Percentiles rank a stretch among this genome's conserved stretches.
Conservation (phyloP, 1,140 invertebrate species). For the Aphelenchoides avenae region DNA sequence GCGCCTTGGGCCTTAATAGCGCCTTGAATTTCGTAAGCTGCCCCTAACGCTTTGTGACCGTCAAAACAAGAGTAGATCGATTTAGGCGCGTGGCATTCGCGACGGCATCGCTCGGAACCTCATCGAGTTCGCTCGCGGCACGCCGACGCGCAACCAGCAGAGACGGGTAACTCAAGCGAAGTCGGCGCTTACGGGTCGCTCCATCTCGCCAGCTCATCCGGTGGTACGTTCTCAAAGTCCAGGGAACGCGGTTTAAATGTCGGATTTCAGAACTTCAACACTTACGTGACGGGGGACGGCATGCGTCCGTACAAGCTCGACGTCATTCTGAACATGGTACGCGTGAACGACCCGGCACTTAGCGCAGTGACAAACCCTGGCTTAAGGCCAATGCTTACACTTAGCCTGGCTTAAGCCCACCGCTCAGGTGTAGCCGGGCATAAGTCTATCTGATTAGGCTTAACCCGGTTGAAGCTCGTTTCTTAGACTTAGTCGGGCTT, state of each 20-base stretch:
- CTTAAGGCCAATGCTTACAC: too few relatives aligned
- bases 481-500: too few relatives aligned
- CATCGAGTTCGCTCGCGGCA: constrained; percentile 13
- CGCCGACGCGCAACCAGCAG: constrained; percentile 1
- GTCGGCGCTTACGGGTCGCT: background rate
- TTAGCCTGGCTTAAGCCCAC: too few relatives aligned
- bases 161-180: background rate
- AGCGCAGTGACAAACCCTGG: too few relatives aligned
- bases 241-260: background rate
- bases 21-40: too few relatives aligned
- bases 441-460: too few relatives aligned
- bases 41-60: too few relatives aligned
- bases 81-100: too few relatives aligned
- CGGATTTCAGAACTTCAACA: background rate
- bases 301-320: constrained; percentile 38
- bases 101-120: constrained; percentile 7
- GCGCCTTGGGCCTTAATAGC: too few relatives aligned
- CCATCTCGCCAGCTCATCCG: constrained; percentile 7
- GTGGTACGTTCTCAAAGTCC: background rate
- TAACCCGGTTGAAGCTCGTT: too few relatives aligned
- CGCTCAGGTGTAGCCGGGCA: too few relatives aligned
- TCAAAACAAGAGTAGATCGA: too few relatives aligned
- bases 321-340: constrained; percentile 32
- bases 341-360: constrained; percentile 16
- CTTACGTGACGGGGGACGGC: constrained; percentile 28